Base-by-base conservation (phyloP, 2,113 vertebrate species). In the Galemys pyrenaicus region DNA sequence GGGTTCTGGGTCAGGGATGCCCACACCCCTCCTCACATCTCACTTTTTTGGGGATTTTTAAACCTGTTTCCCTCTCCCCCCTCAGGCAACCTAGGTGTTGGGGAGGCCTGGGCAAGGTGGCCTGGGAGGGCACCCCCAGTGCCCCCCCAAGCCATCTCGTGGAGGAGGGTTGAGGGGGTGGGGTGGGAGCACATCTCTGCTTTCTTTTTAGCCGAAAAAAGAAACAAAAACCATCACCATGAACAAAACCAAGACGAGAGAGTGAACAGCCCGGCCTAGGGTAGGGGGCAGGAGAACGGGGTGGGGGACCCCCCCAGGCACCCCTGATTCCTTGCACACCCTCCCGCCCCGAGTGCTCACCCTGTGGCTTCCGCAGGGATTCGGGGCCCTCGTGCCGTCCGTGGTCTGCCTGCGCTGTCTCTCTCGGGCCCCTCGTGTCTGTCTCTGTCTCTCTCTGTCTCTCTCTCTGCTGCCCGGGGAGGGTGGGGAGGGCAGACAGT, bases 41-140 rank as follows among this genome's bases (percentile, higher is more conserved):
- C 30, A 30, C 74, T 95, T 78, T 94, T 92, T 96, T 95, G 97
- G 96, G 97, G 95, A 97, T 97, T 97, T 96, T 97, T 96, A 96
- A 97, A 97, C 96, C 97, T 96, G 96, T 70, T 78, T 93, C 71
- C 86, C 87, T 75, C 49, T 77, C 78, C 77, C 11, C n/a, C 62
- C 85, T 91, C 90, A 93, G 93, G 88, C 85, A 91, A 94, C 80
- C 85, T 75, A 70, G 30, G 65, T 51, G 32, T 28, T 54, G 37
- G 73, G 91, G 91, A 68, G 64, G 70, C 89, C 94, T 89, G 95
- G 87, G 32, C 56, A 19, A 49, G 58, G 93, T 83, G 79, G 78
- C 73, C 87, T 51, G 81, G 81, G 77, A 39, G 93, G 82, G 65
- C 60, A 30, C 26, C 73, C 28, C 64, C 28, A 12, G 19, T 2